These are phyloP conservation scores for Fratercula arctica DNA, from an alignment of 2,797 vertebrate species.

Conservation along the genomic window DNA sequence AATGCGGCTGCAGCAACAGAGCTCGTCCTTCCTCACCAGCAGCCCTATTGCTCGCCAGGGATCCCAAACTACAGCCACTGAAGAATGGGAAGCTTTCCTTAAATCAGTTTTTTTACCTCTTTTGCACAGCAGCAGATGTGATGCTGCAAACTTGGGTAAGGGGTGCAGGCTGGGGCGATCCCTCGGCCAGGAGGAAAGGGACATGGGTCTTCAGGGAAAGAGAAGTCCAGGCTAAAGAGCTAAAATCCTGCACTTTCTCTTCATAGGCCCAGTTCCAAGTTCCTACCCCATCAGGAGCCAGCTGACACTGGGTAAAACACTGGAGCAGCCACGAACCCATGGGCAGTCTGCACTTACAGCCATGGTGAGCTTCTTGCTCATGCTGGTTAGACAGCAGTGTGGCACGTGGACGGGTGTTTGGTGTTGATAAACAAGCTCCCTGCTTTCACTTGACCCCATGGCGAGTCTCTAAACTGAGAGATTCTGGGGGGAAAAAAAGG, in stretches of 20 bases:
- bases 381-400: background rate
- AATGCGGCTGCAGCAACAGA: background rate
- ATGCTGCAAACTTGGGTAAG: accelerated
- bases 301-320: background rate
- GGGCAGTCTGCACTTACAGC: background rate
- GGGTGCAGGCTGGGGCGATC: background rate
- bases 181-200: background rate
- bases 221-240: background rate
- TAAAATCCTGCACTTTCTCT: background rate
- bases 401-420: background rate
- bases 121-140: background rate
- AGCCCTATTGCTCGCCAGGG: background rate
- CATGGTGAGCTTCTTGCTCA: accelerated
- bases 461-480: background rate
- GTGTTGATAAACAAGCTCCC: background rate
- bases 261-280: background rate
- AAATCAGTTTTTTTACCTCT: background rate
- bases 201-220: background rate
- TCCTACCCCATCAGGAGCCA: background rate
- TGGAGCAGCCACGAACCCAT: accelerated
- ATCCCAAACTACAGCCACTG: background rate
- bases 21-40: background rate
- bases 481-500: background rate
- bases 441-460: background rate
- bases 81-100: background rate